A percentile compares a stretch with the other conserved stretches of the same genome.
phyloP scores from a whole-genome alignment of 2,888 invertebrate species.

The Drosophila kambysellisi region DNA sequence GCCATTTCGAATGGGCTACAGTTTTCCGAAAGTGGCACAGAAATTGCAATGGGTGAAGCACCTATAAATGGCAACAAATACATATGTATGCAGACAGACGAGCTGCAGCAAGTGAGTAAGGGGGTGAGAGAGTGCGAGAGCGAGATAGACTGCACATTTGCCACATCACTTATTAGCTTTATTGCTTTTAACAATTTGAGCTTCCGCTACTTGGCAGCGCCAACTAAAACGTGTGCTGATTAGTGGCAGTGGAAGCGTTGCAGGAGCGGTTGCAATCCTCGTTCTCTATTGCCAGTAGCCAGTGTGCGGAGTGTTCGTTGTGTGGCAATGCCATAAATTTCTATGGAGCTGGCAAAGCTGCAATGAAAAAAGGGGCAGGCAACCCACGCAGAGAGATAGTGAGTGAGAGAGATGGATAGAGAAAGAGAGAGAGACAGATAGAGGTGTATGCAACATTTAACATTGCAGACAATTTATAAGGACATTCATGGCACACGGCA shows the following conservation, averaged over 20 bases:
- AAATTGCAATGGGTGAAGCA: slow-evolving; percentile 13
- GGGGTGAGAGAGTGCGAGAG: not conserved
- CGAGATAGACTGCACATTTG: slow-evolving; percentile 61
- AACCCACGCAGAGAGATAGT: slow-evolving; percentile 48
- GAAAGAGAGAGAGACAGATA: slow-evolving; percentile 28
- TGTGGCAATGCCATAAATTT: slow-evolving; percentile 74
- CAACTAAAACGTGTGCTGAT: slow-evolving; percentile 80
- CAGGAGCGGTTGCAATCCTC: slow-evolving; percentile 50
- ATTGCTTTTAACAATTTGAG: slow-evolving; percentile 80
- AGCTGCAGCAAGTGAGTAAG: not conserved
- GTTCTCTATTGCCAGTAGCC: slow-evolving; percentile 32
- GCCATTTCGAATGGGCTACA: slow-evolving; percentile 12
- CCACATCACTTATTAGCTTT: slow-evolving; percentile 81
- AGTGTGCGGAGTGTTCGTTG: slow-evolving; percentile 39
- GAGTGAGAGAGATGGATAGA: not conserved
- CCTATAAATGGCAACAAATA: slow-evolving; percentile 6
- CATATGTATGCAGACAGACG: not conserved
- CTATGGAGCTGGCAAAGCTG: slow-evolving; percentile 67
- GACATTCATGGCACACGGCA: slow-evolving; percentile 78
- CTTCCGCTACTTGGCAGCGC: slow-evolving; percentile 76
- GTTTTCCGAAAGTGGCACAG: slow-evolving; percentile 9
- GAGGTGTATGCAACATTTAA: slow-evolving; percentile 78
- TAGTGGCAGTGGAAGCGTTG: slow-evolving; percentile 56
- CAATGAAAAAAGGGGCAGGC: slow-evolving; percentile 30
- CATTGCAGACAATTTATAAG: slow-evolving; percentile 81